Conservation (phyloP, 2,797 vertebrate genomes). For the Alfaro cultratus region DNA sequence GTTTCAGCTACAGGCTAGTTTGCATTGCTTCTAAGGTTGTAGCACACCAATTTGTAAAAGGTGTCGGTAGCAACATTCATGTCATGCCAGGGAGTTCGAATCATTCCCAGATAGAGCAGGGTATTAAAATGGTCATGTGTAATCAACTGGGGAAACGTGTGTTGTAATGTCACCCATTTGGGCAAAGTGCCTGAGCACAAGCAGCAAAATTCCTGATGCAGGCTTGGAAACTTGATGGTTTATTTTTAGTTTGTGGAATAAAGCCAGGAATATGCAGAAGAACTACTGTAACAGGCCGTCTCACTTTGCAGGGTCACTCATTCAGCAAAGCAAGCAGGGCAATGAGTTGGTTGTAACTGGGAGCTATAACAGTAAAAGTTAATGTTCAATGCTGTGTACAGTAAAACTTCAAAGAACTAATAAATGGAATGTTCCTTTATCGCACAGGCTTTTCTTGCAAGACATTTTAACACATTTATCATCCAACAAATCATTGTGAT, state of each 20-base stretch:
- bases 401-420: background rate
- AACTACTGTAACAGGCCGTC: slow-evolving; percentile 51
- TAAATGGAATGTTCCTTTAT: background rate
- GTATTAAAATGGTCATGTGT: slow-evolving; percentile 35
- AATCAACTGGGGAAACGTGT: slow-evolving; percentile 56
- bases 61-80: slow-evolving; percentile 34
- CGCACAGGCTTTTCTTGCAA: background rate
- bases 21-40: slow-evolving; percentile 28
- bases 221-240: slow-evolving; percentile 28
- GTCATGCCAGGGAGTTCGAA: slow-evolving; percentile 42
- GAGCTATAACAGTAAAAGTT: slow-evolving; percentile 4
- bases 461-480: background rate
- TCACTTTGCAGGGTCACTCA: slow-evolving; percentile 44
- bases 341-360: slow-evolving; percentile 1
- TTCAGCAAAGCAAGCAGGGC: slow-evolving; percentile 26
- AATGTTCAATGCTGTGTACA: background rate
- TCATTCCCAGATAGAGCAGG: slow-evolving; percentile 33
- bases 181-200: slow-evolving; percentile 30
- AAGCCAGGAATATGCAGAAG: slow-evolving; percentile 54
- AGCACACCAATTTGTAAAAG: slow-evolving; percentile 16
- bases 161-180: slow-evolving; percentile 50
- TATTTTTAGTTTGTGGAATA: slow-evolving; percentile 70
- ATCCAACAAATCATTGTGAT: slow-evolving; percentile 17
- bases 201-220: slow-evolving; percentile 47
- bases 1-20: slow-evolving; percentile 54